phyloP scores from a whole-genome alignment of 2,797 vertebrate genomes.

The Micrastur ruficollis region DNA sequence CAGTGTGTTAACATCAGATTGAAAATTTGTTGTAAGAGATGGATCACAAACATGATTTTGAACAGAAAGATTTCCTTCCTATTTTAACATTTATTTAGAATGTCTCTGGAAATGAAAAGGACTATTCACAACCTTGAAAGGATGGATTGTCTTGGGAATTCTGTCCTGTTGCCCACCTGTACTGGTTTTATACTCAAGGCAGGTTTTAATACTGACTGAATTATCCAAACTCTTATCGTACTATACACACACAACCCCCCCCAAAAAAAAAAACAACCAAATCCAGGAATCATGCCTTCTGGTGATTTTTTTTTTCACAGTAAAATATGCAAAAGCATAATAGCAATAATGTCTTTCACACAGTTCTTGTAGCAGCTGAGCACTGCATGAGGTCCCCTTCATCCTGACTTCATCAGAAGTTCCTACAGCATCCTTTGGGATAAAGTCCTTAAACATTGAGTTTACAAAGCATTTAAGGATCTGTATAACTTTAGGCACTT shows the following conservation, averaged over 20 bases:
- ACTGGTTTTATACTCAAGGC: background rate
- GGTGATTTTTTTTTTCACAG: background rate
- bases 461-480: constrained; percentile 46
- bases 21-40: background rate
- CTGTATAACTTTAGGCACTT: background rate
- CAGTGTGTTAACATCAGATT: background rate
- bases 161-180: background rate
- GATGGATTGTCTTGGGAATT: background rate
- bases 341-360: background rate
- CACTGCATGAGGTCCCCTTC: background rate
- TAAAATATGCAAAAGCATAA: background rate
- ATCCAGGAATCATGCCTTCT: background rate
- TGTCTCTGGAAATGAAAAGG: background rate
- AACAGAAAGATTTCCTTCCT: background rate
- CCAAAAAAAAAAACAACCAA: background rate
- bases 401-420: background rate
- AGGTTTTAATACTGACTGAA: background rate
- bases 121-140: background rate
- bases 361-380: background rate
- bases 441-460: background rate
- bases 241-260: accelerated
- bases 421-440: constrained; percentile 29
- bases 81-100: background rate
- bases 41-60: background rate
- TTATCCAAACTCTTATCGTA: background rate